These are phyloP conservation scores for Popillia japonica DNA, from an alignment of 1,140 invertebrate species.

Conservation along the genomic window DNA sequence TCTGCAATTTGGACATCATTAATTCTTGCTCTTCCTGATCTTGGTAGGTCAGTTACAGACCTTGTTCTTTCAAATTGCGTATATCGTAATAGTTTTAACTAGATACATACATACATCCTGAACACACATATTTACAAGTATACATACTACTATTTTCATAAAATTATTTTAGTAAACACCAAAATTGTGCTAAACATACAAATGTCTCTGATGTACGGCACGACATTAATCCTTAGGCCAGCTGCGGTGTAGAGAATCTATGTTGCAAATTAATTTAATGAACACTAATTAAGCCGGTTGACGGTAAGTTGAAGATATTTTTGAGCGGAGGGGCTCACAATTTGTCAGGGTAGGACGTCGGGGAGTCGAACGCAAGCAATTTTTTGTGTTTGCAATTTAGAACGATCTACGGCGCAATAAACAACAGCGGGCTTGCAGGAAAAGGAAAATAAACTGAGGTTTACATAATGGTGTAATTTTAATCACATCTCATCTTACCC, in stretches of 20 bases:
- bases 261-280: constrained; percentile 6
- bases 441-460: background rate
- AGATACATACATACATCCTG: too few relatives aligned
- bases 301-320: background rate
- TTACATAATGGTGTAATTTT: background rate
- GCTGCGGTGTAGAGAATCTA: background rate
- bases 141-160: too few relatives aligned
- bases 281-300: background rate
- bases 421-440: background rate
- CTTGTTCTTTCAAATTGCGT: too few relatives aligned
- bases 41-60: too few relatives aligned
- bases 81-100: too few relatives aligned
- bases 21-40: too few relatives aligned
- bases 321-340: background rate
- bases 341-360: background rate
- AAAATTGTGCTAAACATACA: background rate
- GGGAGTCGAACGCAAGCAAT: background rate
- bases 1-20: too few relatives aligned
- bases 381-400: background rate
- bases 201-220: background rate
- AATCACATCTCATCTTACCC: background rate
- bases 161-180: too few relatives aligned
- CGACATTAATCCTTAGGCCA: background rate
- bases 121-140: too few relatives aligned
- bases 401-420: background rate